These are phyloP conservation scores for Nymphalis urticae DNA, from an alignment of 2,888 invertebrate species.

Conservation along the genomic window DNA sequence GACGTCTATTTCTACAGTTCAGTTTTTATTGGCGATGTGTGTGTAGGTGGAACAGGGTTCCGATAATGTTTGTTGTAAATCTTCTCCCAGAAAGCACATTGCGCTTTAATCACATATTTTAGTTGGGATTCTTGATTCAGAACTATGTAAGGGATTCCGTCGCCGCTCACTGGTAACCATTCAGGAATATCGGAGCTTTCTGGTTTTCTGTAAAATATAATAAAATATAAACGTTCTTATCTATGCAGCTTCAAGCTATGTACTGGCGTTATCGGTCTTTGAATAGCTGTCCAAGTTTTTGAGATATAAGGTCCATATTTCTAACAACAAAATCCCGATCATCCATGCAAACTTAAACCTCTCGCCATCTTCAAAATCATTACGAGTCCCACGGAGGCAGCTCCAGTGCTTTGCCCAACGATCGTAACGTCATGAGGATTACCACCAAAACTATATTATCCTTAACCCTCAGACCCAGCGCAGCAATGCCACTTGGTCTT, in stretches of 20 bases:
- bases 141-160: constrained; percentile 45
- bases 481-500: constrained; percentile 50
- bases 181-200: constrained; percentile 13
- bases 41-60: constrained; percentile 31
- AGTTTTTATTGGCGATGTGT: neutral
- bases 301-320: no score
- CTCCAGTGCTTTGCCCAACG: constrained; percentile 59
- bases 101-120: constrained; percentile 34
- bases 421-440: constrained; percentile 54
- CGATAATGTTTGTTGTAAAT: constrained; percentile 38
- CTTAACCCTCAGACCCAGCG: constrained; percentile 51
- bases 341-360: constrained; percentile 42
- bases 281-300: no score
- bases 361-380: constrained; percentile 52
- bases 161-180: constrained; percentile 39
- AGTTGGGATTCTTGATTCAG: constrained; percentile 43
- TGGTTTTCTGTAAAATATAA: constrained; percentile 16
- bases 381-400: constrained; percentile 54
- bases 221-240: neutral
- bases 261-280: no score
- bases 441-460: constrained; percentile 54
- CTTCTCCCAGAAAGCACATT: constrained; percentile 38
- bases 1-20: neutral
- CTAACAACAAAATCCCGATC: no score
- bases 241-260: no score